Evolutionary conservation across 2,888 invertebrate genomes (phyloP), one percentile per base, ranked within the genome.

Genomic region (Eupithecia dodoneata): DNA sequence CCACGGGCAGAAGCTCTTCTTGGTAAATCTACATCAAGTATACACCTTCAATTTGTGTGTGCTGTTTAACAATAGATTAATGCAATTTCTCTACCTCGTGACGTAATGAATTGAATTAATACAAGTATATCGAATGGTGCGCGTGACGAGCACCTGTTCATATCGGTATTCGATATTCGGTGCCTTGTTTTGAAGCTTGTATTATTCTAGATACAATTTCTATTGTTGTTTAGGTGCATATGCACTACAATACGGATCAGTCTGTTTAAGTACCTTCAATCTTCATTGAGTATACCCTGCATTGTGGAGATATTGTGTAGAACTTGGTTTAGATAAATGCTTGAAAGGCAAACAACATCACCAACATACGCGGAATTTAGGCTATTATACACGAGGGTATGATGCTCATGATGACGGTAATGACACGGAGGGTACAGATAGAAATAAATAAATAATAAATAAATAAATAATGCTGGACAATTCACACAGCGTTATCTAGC

Each of bases 1-100:
- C 49, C 13, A 13, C 49, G 10, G 3, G 12, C 12, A 47, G 15
- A 15, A 13, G 52, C 52, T 12, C 13, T 4, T 49, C 63, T 30
- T 63, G 44, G 71, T 49, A 72, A 78, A 74, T 73, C 45, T 41
- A 72, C 67, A 69, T 13, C 66, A 66, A 4, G 13, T 41, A 13
- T 72, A 74, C 73, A 75, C 87, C 87, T 84, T 87, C 86, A 87
- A 88, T 89, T 88, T 85, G 79, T 13, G 45, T 70, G 47, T 63
- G 65, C 79, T 81, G 88, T 90, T 89, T 18, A 93, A 93, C 93
- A 93, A 93, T 92, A 92, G 18, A 59, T 93, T 94, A 94, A 94
- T 94, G 92, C 94, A 93, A 94, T 93, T 89, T 88, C 91, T 89
- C 90, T 83, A 82, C 84, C 85, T 81, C 78, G 80, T 88, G 55